Base-by-base conservation (phyloP, 2,888 invertebrate species). In the Ennomos fuscantarius region DNA sequence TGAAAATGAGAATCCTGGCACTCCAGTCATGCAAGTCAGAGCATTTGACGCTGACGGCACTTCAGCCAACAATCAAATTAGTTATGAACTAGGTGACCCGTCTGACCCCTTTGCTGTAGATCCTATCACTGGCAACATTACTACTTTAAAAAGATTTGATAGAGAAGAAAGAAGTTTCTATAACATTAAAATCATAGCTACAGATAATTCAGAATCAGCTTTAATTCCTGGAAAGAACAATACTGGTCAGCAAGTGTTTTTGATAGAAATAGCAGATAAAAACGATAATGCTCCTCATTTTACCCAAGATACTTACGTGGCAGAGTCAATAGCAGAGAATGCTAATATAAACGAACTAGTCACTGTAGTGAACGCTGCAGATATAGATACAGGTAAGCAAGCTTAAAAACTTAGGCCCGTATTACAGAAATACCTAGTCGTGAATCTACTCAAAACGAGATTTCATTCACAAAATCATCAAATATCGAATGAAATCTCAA, bases 221-320 rank as follows among this genome's bases (percentile, higher is more conserved):
- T 84, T 96, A 37, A 88, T 86, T 63, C 88, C 89, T 34, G 92
- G 91, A 0, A 90, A 95, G 73, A 97, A 95, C 50, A 98, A 98
- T 83, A 93, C 89, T 80, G 95, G 94, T 1, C 94, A 95, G 70
- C 97, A 97, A 85, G 96, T 96, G 50, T 97, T 98, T 78, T 94
- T 96, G 68, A 97, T 99, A 72, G 96, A 96, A 77, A 98, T 99
- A 41, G 97, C 97, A 15, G 99, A 99, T 87, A 97, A 97, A 79
- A 99, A 99, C 83, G 99, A 99, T 84, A 99, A 99, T 84, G 94
- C 95, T 13, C 99, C 99, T 0, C 94, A 94, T 71, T 99, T 99
- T 81, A 95, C 95, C n/a, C 93, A 96, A 76, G 86, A 93, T 0
- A 93, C 94, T 8, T 97, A 97, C 79, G 92, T 95, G 12, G 96